These are phyloP conservation scores for Coregonus sp. DNA, from an alignment of 2,797 vertebrate species.

Conservation along the genomic window DNA sequence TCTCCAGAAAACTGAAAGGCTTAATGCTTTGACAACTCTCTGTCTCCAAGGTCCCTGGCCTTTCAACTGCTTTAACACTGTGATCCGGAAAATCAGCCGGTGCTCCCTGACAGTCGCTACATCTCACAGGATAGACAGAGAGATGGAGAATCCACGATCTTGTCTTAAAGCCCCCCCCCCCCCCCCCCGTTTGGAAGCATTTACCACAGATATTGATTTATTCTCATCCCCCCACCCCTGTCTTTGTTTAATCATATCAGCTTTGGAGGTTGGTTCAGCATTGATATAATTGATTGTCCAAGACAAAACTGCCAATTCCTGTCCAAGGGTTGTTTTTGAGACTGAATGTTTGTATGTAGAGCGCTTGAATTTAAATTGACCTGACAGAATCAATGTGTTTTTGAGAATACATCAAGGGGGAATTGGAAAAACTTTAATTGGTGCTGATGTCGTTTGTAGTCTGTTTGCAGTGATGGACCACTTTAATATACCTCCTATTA, in stretches of 20 bases:
- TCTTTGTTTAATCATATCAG: slow-evolving; percentile 67
- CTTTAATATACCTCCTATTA: slow-evolving; percentile 29
- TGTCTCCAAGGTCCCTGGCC: slow-evolving; percentile 52
- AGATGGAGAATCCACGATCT: slow-evolving; percentile 34
- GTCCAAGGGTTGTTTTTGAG: slow-evolving; percentile 46
- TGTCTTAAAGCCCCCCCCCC: slow-evolving; percentile 49
- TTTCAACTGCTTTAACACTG: slow-evolving; percentile 56
- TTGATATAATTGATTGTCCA: slow-evolving; percentile 55
- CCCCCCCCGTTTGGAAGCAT: slow-evolving; percentile 42
- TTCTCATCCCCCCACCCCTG: background rate
- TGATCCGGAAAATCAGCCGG: slow-evolving; percentile 50
- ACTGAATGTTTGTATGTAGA: slow-evolving; percentile 37
- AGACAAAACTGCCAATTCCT: slow-evolving; percentile 24
- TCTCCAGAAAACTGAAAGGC: slow-evolving; percentile 49
- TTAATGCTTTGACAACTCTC: slow-evolving; percentile 61
- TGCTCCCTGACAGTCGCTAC: slow-evolving; percentile 40
- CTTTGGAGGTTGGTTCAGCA: slow-evolving; percentile 61
- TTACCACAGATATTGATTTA: slow-evolving; percentile 64
- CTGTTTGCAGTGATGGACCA: slow-evolving; percentile 39
- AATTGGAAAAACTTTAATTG: slow-evolving; percentile 42
- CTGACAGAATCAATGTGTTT: slow-evolving; percentile 38
- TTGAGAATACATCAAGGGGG: slow-evolving; percentile 38
- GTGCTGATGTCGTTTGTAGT: slow-evolving; percentile 38
- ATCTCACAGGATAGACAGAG: slow-evolving; percentile 30
- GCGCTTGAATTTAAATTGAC: slow-evolving; percentile 55